phyloP scores from a whole-genome alignment of 2,888 invertebrate genomes.

The Heteromurus nitidus region DNA sequence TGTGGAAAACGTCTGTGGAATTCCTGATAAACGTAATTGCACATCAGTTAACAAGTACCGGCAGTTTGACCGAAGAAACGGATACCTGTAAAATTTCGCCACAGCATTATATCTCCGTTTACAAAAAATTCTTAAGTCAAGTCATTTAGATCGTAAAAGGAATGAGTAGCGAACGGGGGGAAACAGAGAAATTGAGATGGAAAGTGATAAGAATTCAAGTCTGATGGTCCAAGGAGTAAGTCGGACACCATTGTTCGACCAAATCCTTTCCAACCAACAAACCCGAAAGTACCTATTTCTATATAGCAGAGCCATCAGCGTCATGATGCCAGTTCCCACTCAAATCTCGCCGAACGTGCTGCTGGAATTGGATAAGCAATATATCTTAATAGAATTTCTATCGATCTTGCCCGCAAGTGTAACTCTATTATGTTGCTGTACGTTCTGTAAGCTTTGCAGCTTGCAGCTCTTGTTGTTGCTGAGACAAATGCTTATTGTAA shows the following conservation, averaged over 20 bases:
- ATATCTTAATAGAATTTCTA: conserved; percentile 65
- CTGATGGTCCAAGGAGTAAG: conserved; percentile 2
- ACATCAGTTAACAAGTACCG: conserved; percentile 30
- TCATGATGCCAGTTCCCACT: neutral
- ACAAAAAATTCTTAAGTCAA: conserved; percentile 16
- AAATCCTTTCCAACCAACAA: too few relatives aligned
- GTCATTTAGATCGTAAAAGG: conserved; percentile 56
- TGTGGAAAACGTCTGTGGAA: conserved; percentile 28
- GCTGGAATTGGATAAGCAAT: conserved; percentile 50
- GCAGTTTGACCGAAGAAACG: conserved; percentile 21
- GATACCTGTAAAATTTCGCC: neutral
- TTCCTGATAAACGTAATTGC: conserved; percentile 27
- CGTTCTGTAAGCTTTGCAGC: neutral
- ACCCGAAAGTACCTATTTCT: too few relatives aligned
- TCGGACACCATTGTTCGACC: conserved; percentile 23
- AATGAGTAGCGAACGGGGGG: conserved; percentile 3
- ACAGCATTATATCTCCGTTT: too few relatives aligned
- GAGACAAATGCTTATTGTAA: neutral
- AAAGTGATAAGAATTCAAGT: conserved; percentile 51
- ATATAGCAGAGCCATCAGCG: neutral
- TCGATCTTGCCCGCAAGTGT: conserved; percentile 61
- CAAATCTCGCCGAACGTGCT: conserved; percentile 51
- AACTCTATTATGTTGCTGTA: conserved; percentile 40
- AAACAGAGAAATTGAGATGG: conserved; percentile 46
- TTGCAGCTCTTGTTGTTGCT: neutral